These are phyloP conservation scores for Nibea albiflora DNA, from an alignment of 2,113 vertebrate genomes.

Conservation along the genomic window DNA sequence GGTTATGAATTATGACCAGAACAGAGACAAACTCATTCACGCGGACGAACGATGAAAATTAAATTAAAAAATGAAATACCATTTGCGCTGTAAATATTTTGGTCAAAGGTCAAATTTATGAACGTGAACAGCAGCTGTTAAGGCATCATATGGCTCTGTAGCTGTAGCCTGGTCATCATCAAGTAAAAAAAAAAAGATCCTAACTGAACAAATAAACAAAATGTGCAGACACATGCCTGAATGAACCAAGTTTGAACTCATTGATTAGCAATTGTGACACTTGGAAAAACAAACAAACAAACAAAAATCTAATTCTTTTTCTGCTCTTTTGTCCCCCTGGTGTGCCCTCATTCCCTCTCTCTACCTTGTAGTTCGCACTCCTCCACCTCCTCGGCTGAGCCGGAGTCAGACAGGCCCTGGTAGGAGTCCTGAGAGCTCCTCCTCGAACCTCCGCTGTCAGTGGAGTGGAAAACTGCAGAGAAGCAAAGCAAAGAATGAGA, in stretches of 20 bases:
- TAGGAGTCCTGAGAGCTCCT: conserved; percentile 91
- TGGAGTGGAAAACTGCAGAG: conserved; percentile 84
- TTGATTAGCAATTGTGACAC: background rate
- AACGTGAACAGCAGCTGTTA: background rate
- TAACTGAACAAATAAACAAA: background rate
- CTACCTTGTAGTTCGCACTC: conserved; percentile 93
- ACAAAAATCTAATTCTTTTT: background rate
- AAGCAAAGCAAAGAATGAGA: background rate
- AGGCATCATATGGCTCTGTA: background rate
- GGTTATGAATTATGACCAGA: conserved; percentile 50
- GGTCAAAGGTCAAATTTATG: background rate
- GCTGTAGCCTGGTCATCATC: background rate
- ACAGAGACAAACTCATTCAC: conserved; percentile 18
- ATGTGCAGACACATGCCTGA: background rate
- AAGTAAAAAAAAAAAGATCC: background rate
- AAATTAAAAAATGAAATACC: background rate
- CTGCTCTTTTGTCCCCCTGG: background rate
- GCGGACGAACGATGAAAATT: background rate
- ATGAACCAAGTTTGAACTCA: background rate
- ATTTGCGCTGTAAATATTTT: background rate
- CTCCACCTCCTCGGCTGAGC: conserved; percentile 91
- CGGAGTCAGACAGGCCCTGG: conserved; percentile 89
- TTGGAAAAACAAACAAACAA: background rate
- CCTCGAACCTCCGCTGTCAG: conserved; percentile 91
- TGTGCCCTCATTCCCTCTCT: conserved; percentile 39